Base-by-base conservation (phyloP, 2,888 invertebrate genomes). In the Platynereis dumerilii region DNA sequence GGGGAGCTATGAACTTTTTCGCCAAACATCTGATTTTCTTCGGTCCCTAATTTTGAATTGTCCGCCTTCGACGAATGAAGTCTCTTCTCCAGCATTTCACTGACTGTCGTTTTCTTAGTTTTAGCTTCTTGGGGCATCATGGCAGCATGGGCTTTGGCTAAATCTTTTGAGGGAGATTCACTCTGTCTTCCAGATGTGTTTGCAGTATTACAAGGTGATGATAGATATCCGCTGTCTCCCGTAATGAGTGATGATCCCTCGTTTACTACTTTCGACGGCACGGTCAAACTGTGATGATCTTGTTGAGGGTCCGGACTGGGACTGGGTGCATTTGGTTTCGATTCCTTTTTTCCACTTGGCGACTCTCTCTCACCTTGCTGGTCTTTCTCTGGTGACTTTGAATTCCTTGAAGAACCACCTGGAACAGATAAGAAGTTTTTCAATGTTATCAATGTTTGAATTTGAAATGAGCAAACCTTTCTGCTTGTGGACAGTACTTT, bases 71-170 rank as follows among this genome's bases (percentile, higher is more conserved):
- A 22, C 1, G 20, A 15, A 22, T 39, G 48, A 17, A 58, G 2
- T n/a, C 52, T 64, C 53, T 64, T 54, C 24, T 58, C 64, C 1
- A 58, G 58, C 29, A 58, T 3, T 22, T 64, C 64, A 52, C 48
- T 10, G 12, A 64, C 64, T 20, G 57, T 63, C 0, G 57, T 12
- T 48, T 48, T 48, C 5, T n/a, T 5, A 48, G n/a, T 10, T n/a
- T 48, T 48, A 3, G n/a, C 22, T 5, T 48, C 48, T 48, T 20
- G 48, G 3, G 48, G 48, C 48, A 22, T 48, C 20, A 48, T 22
- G 48, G 22, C 48, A 7, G 34, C 34, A 34, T 34, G 34, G 12
- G 34, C 34, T 34, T 34, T 34, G 34, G 34, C 34, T 12, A 34
- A 12, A 34, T 34, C 34, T n/a, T 48, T 48, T 48, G 20, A n/a